Evolutionary conservation across 1,140 invertebrate species (phyloP), one percentile per base, ranked within the genome.

Genomic region (Pseudomyrmex gracilis): DNA sequence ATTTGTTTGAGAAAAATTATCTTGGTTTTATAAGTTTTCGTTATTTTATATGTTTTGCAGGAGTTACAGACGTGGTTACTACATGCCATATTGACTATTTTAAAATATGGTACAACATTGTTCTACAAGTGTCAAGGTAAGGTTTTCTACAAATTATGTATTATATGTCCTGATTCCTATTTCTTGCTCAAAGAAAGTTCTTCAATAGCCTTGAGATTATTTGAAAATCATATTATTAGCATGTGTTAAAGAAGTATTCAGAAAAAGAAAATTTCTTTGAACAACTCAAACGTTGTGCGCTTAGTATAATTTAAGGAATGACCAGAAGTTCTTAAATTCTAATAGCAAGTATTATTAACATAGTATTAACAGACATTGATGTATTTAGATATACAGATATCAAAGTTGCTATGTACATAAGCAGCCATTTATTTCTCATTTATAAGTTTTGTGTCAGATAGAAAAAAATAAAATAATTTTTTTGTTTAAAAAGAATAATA

Each of bases 31-130:
- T 47, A 24, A 71, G 24, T 80, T 60, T 73, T 80, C 78, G 66
- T 61, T 49, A 63, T 83, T 82, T 67, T 86, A 34, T 34, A 4
- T 87, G 87, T 80, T 86, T 86, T 87, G 10, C 68, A 94, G 94
- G 88, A 94, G 92, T 91, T 94, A 94, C 87, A 93, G 93, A 90
- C 93, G 94, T 82, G 93, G 93, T 51, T 94, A 92, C 88, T 94
- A 94, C 84, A 94, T 94, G 93, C 94, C 94, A 73, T 94, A 94
- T 92, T 94, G 93, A 94, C 92, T 89, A 89, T 91, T 92, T 91
- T 93, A 93, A 89, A 88, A 63, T 47, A 66, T 71, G 82, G 57
- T 34, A 34, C 84, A 84, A 66, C 84, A 89, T 87, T 85, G 83
- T 87, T 89, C 77, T 83, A 68, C 83, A 87, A 66, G 84, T 70